phyloP scores from a whole-genome alignment of 2,888 invertebrate genomes.

The Scelioninae gen. 2 region DNA sequence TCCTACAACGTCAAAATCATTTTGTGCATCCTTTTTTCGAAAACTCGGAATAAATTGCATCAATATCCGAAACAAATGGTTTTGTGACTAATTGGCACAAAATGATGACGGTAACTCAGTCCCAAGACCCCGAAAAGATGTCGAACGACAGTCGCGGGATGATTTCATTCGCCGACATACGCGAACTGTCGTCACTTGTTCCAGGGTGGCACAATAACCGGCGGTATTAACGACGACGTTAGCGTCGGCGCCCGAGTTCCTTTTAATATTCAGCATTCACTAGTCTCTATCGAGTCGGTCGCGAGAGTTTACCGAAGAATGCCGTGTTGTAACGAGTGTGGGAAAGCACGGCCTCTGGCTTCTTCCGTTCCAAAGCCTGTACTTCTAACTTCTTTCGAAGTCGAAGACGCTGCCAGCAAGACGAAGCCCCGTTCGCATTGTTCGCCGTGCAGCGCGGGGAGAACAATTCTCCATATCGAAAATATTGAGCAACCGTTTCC shows the following conservation, averaged over 20 bases:
- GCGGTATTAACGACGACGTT: conserved; percentile 43
- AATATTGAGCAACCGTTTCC: conserved; percentile 16
- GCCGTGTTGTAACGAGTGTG: conserved; percentile 57
- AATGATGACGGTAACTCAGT: too few relatives aligned
- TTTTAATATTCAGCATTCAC: conserved; percentile 56
- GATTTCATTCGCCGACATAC: too few relatives aligned
- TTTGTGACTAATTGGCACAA: too few relatives aligned
- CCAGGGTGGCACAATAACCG: conserved; percentile 29
- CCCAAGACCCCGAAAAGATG: too few relatives aligned
- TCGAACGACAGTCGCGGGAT: too few relatives aligned
- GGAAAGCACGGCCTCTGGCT: conserved; percentile 59
- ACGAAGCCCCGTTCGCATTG: conserved; percentile 52
- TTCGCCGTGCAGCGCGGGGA: conserved; percentile 44
- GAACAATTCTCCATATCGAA: conserved; percentile 22
- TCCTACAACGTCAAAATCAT: too few relatives aligned
- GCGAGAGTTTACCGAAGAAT: conserved; percentile 59
- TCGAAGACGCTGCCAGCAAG: conserved; percentile 46
- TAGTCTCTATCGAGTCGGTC: conserved; percentile 55
- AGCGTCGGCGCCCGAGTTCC: conserved; percentile 24
- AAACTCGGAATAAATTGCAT: too few relatives aligned
- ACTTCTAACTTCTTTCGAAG: conserved; percentile 57
- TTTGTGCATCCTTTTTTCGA: too few relatives aligned
- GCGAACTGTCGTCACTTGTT: neutral
- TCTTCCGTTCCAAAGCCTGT: conserved; percentile 58
- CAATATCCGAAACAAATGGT: too few relatives aligned